Evolutionary conservation across 2,113 vertebrate genomes (phyloP).

Genomic region (Poeciliopsis retropinna): DNA sequence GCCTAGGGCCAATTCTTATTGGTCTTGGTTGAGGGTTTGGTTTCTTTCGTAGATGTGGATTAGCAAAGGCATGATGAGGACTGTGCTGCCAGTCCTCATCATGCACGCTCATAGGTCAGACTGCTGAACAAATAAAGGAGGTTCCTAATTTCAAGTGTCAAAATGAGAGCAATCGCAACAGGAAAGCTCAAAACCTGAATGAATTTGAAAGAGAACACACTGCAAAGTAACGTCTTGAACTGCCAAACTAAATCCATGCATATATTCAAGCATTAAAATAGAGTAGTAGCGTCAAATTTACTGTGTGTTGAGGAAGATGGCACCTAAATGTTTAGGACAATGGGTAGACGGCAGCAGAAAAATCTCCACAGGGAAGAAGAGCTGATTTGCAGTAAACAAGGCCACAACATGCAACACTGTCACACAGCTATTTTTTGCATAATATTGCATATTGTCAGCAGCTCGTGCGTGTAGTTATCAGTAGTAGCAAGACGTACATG

Average conservation of each 20-base stretch:
- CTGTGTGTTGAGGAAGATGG: conserved; percentile 10
- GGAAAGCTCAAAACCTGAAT: neutral
- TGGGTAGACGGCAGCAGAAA: conserved; percentile 10
- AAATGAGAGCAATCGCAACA: conserved; percentile 2
- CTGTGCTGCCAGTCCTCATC: too few species aligned
- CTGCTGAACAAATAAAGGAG: conserved; percentile 57
- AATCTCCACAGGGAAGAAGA: conserved; percentile 29
- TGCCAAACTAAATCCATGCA: conserved; percentile 12
- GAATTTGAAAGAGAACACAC: conserved; percentile 12
- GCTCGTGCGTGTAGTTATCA: conserved; percentile 73
- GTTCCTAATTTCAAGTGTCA: neutral
- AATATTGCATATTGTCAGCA: conserved; percentile 80
- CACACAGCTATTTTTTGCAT: conserved; percentile 75
- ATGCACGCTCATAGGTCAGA: conserved; percentile 41
- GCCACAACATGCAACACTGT: conserved; percentile 43
- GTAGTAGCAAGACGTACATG: conserved; percentile 48
- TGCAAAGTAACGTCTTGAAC: neutral
- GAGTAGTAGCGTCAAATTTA: conserved; percentile 7
- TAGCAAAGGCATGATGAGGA: conserved; percentile 44
- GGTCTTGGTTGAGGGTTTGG: conserved; percentile 59
- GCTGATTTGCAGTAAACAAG: conserved; percentile 68
- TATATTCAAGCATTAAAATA: conserved; percentile 22
- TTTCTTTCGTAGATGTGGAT: conserved; percentile 57
- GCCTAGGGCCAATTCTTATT: conserved; percentile 69
- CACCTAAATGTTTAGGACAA: neutral